These are phyloP conservation scores for Neomonachus schauinslandi DNA, from an alignment of 2,113 vertebrate genomes.

Conservation along the genomic window DNA sequence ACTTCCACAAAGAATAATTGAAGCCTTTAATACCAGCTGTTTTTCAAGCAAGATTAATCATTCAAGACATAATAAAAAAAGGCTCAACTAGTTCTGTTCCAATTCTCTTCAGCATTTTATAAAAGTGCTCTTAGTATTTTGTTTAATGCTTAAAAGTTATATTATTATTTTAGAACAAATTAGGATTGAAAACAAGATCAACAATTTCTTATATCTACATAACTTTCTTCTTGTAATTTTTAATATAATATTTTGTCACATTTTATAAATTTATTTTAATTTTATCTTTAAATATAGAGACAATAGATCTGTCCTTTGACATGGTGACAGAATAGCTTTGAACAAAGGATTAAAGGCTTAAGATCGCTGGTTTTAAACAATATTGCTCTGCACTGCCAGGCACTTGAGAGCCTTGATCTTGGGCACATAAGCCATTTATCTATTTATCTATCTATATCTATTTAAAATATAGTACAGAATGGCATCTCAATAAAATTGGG, in stretches of 20 bases:
- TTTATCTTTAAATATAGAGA: not conserved
- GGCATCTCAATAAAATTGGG: not conserved
- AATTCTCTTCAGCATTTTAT: not conserved
- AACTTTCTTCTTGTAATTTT: not conserved
- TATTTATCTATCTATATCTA: not conserved
- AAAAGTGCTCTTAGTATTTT: not conserved
- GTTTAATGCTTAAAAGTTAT: not conserved
- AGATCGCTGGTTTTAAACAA: not conserved
- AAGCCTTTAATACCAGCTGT: not conserved
- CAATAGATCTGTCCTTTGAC: not conserved
- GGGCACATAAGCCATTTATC: not conserved
- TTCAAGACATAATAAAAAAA: not conserved
- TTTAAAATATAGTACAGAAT: not conserved
- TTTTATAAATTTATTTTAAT: constrained; percentile 5
- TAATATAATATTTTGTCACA: not conserved
- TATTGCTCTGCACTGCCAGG: not conserved
- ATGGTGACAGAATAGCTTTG: not conserved
- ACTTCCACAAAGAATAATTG: not conserved
- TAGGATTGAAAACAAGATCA: not conserved
- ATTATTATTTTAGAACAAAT: not conserved
- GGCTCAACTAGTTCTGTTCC: not conserved
- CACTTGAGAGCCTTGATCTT: not conserved
- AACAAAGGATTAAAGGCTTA: not conserved
- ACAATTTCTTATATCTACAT: not conserved
- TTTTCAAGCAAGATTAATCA: not conserved